Base-by-base conservation (phyloP, 2,113 vertebrate species). In the Gnathonemus longibarbis region DNA sequence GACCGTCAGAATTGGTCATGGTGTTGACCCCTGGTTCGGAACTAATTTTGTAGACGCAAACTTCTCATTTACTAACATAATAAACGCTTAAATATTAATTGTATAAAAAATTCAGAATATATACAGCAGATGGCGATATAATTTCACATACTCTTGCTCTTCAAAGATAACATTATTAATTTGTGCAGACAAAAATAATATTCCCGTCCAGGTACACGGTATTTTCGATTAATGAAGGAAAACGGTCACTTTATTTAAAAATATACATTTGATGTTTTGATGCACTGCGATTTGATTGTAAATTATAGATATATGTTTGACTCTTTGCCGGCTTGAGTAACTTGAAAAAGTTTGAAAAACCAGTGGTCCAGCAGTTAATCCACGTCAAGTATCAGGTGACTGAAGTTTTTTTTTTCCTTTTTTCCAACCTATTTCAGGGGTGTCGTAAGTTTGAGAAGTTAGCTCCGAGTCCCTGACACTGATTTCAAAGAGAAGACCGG, bases 331-430 rank as follows among this genome's bases (percentile, higher is more conserved):
- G 77, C 19, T 83, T 42, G 15, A 45, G 77, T 83, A 83, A 19
- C 42, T 83, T 31, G 48, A 3, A 83, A 83, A 83, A 45, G 31
- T 45, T 83, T 42, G 19, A 83, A 45, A 45, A 45, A 83, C 77
- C 77, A 45, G 39, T 8, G 77, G 77, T 83, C 42, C 42, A 42
- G 39, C 42, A 45, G 39, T 45, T 83, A 83, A 83, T 45, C 77
- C 42, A 45, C 77, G 77, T 83, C 77, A 19, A 83, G 19, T 83
- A 83, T 83, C 77, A 83, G 77, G 77, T 83, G 77, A 83, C 77
- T 83, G 77, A 42, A 45, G 31, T 45, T 83, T 83, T 39, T 83
- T 15, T 3, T 15, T n/a, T n/a, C n/a, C 39, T 83, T 83, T 83
- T 42, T 83, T 83, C 39, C 62, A 27, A 45, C 35, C 77, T 3